Base-by-base conservation (phyloP, 2,888 invertebrate species). In the Chymomyza amoena region DNA sequence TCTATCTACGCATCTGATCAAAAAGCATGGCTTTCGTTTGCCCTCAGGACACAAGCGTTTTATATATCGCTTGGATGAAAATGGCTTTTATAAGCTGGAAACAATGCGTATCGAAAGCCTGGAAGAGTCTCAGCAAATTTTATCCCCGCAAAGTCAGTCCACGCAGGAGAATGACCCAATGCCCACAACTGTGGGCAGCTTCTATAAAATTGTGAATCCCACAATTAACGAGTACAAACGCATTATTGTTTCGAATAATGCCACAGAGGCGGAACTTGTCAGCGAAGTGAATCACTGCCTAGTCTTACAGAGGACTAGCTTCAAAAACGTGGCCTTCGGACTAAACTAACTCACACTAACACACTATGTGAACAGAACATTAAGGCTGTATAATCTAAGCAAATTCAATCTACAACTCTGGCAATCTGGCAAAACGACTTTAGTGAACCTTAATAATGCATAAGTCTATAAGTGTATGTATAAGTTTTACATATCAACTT, bases 41-140 rank as follows among this genome's bases (percentile, higher is more conserved):
- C 95, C 96, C 0, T 94, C 94, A 16, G 96, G 96, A 1, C 95
- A 96, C 85, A 95, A 94, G 69, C 92, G 96, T 76, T 96, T 97
- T 89, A 96, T 96, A 87, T 98, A 96, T 90, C 96, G 95, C 84
- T 93, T 95, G 79, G 95, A 96, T 84, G 94, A 95, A 77, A 97
- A 98, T 90, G 98, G 98, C 0, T 94, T 95, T 86, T 96, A 95
- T 90, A 93, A 97, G 18, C 92, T 99, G 7, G 97, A 97, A 89
- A 97, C 96, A 15, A 95, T 97, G 0, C 94, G 98, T 10, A 97
- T 96, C 79, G 98, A 98, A 91, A 96, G 96, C 77, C 91, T 97
- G 18, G 97, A 97, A 89, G 95, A 96, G 0, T 95, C 95, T 0
- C 93, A 94, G 87, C 93, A 94, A 88, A 94, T 94, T 15, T 10